Evolutionary conservation across 2,888 invertebrate species (phyloP).

Genomic region (Ornithoptera priamus): DNA sequence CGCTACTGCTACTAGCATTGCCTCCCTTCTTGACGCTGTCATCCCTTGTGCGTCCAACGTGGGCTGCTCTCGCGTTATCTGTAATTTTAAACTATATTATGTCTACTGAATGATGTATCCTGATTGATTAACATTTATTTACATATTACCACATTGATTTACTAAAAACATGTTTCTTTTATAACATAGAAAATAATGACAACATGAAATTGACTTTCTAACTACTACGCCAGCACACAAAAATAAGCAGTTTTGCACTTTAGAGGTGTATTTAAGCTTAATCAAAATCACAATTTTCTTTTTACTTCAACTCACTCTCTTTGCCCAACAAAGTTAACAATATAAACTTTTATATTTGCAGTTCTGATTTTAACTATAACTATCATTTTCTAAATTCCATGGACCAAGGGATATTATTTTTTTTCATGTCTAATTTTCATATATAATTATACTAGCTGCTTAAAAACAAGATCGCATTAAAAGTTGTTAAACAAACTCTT

Average conservation of each 20-base stretch:
- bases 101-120: conserved; percentile 21
- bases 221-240: conserved; percentile 2
- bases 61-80: conserved; percentile 68
- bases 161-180: not conserved
- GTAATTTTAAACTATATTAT: conserved; percentile 35
- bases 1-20: conserved; percentile 65
- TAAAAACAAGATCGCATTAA: no score
- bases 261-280: no score
- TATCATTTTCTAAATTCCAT: no score
- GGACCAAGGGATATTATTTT: no score
- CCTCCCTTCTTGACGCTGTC: conserved; percentile 68
- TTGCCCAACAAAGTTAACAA: no score
- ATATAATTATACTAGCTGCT: no score
- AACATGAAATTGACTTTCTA: not conserved
- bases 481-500: no score
- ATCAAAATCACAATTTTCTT: no score
- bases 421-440: no score
- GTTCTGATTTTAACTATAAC: no score
- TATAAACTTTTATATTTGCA: no score
- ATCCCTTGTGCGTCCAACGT: conserved; percentile 69
- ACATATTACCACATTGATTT: not conserved
- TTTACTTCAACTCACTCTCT: no score
- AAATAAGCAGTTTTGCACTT: not conserved
- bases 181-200: not conserved
- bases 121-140: not conserved